Percentiles rank a stretch among this genome's conserved stretches.
These are phyloP conservation scores for Aleiodes alternator DNA, from an alignment of 2,888 invertebrate species.

Conservation along the genomic window DNA sequence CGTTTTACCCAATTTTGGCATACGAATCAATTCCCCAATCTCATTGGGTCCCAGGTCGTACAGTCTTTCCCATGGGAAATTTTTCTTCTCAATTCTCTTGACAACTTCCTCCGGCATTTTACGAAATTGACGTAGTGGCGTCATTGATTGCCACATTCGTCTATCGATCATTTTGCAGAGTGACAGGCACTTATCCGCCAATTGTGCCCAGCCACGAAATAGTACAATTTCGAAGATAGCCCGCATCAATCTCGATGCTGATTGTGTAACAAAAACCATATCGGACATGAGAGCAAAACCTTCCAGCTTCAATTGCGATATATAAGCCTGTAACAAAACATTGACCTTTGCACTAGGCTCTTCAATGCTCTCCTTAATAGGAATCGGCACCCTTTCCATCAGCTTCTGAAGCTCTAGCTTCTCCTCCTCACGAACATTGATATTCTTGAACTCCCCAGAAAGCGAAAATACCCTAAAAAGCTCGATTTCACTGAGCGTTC, in stretches of 20 bases:
- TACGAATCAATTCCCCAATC: constrained; percentile 94
- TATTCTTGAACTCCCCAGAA: constrained; percentile 96
- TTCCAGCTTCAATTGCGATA: constrained; percentile 97
- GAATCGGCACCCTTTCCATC: constrained; percentile 96
- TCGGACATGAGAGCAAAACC: constrained; percentile 99
- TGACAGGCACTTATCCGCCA: constrained; percentile 96
- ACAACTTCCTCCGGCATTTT: constrained; percentile 98
- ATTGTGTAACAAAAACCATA: constrained; percentile 99
- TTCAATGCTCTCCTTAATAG: constrained; percentile 98
- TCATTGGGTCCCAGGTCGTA: constrained; percentile 98
- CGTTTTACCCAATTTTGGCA: constrained; percentile 95
- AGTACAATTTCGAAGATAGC: constrained; percentile 99
- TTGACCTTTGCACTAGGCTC: constrained; percentile 98
- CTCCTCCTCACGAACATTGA: constrained; percentile 96
- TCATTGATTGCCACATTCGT: constrained; percentile 99
- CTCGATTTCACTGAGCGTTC: constrained; percentile 98
- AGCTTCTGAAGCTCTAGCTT: constrained; percentile 97
- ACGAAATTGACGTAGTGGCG: constrained; percentile 96
- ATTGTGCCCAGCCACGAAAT: constrained; percentile 94
- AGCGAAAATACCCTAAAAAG: constrained; percentile 98
- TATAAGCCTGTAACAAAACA: constrained; percentile 96
- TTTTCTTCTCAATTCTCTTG: constrained; percentile 98
- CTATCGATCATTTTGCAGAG: constrained; percentile 99
- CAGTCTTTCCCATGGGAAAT: constrained; percentile 94
- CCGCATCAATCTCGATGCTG: constrained; percentile 94